phyloP scores from a whole-genome alignment of 1,140 invertebrate genomes.

The Lineus longissimus region DNA sequence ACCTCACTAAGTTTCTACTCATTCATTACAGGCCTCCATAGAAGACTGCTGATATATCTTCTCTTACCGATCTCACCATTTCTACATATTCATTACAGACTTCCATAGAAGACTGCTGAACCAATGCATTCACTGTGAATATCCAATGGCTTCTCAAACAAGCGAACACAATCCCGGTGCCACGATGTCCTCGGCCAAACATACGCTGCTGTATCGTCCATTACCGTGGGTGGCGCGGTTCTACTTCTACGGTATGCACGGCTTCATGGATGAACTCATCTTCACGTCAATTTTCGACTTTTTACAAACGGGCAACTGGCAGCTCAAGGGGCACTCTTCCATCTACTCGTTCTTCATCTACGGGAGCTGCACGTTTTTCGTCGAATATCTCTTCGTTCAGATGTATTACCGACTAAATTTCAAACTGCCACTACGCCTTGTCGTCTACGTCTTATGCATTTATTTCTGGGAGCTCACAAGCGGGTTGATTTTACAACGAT shows the following conservation, averaged over 20 bases:
- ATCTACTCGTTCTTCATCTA: conserved; percentile 58
- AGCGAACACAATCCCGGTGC: too few relatives aligned
- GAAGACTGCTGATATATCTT: too few relatives aligned
- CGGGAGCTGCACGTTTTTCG: conserved; percentile 51
- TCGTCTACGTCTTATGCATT: conserved; percentile 51
- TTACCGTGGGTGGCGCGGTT: conserved; percentile 41
- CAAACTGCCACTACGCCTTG: conserved; percentile 40
- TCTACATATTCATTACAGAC: too few relatives aligned
- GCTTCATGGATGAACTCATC: conserved; percentile 57
- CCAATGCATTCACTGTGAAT: too few relatives aligned
- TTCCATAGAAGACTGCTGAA: too few relatives aligned
- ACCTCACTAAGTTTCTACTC: too few relatives aligned
- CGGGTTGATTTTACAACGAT: conserved; percentile 47
- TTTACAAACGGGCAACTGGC: conserved; percentile 45
- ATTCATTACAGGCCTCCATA: too few relatives aligned
- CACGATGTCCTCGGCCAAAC: too few relatives aligned
- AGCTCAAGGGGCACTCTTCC: conserved; percentile 53
- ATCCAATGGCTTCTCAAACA: too few relatives aligned
- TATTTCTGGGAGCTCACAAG: conserved; percentile 56
- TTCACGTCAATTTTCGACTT: conserved; percentile 58
- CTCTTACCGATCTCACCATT: too few relatives aligned
- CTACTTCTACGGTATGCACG: conserved; percentile 58
- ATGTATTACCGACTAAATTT: conserved; percentile 28
- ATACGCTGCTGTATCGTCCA: conserved; percentile 7
- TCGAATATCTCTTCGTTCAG: conserved; percentile 51